Conservation (phyloP, 30 jellyfish, hydroid and myxozoan genomes). For the Pelagia noctiluca region DNA sequence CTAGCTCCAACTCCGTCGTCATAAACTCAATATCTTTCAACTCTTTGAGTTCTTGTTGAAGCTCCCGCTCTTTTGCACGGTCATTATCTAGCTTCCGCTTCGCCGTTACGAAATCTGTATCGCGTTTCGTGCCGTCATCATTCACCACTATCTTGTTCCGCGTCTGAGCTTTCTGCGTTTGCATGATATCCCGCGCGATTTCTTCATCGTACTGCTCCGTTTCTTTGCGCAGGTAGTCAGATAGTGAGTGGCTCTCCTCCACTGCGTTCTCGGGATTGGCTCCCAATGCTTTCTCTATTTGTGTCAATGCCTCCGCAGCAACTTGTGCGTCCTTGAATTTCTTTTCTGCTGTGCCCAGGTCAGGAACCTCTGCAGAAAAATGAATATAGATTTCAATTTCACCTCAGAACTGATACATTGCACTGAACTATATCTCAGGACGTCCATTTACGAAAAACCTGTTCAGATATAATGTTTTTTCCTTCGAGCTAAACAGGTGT, state of each 20-base stretch:
- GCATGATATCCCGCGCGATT: conserved; percentile 69
- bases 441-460: too few species aligned
- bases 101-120: conserved; percentile 60
- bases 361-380: conserved; percentile 54
- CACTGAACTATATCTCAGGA: too few species aligned
- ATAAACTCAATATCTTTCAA: conserved; percentile 84
- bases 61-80: conserved; percentile 82
- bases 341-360: conserved; percentile 67
- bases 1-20: conserved; percentile 92
- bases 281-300: conserved; percentile 79
- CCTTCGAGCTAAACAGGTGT: too few species aligned
- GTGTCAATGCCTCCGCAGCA: conserved; percentile 90
- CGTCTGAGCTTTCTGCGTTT: conserved; percentile 73
- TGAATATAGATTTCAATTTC: background rate
- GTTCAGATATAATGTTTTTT: too few species aligned
- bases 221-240: conserved; percentile 71
- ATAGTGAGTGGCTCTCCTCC: conserved; percentile 79
- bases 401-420: too few species aligned
- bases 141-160: conserved; percentile 52
- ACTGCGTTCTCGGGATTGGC: conserved; percentile 86
- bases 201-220: conserved; percentile 77
- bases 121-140: conserved; percentile 62
- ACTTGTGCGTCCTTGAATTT: conserved; percentile 68
- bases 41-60: conserved; percentile 74
- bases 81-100: conserved; percentile 86